phyloP scores from a whole-genome alignment of 2,888 invertebrate species.

The Caenorhabditis sp. region DNA sequence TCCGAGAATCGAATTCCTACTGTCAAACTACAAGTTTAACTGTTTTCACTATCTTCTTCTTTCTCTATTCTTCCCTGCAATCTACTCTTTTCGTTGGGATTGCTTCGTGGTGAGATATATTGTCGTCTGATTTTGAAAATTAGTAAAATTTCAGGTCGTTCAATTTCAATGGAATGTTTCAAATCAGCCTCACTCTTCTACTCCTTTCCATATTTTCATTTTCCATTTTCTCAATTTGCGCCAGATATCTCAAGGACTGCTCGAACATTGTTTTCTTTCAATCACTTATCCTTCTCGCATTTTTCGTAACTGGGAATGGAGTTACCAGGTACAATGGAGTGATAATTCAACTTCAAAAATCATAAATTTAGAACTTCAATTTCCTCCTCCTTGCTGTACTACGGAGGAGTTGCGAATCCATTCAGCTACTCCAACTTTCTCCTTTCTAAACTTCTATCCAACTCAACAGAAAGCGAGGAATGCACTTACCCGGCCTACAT shows the following conservation, averaged over 20 bases:
- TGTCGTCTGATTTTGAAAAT: not conserved
- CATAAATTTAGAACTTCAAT: constrained; percentile 9
- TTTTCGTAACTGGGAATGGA: constrained; percentile 49
- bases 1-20: constrained; percentile 39
- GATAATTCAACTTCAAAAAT: too few relatives aligned
- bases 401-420: constrained; percentile 42
- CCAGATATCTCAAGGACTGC: constrained; percentile 53
- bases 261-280: constrained; percentile 41
- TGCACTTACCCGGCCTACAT: constrained; percentile 45
- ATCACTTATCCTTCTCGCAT: constrained; percentile 23
- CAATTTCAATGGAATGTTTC: constrained; percentile 33
- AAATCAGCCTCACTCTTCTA: constrained; percentile 20
- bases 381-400: constrained; percentile 27
- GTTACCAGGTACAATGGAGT: constrained; percentile 20
- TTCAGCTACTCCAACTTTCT: constrained; percentile 61
- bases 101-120: constrained; percentile 15
- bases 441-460: constrained; percentile 36
- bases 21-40: constrained; percentile 31
- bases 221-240: constrained; percentile 48
- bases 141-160: constrained; percentile 35
- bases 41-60: constrained; percentile 23
- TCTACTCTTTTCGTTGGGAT: constrained; percentile 45
- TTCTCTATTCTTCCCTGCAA: constrained; percentile 35
- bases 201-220: constrained; percentile 49
- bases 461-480: constrained; percentile 27